Base-by-base conservation (phyloP, 2,113 vertebrate genomes). In the Furnarius figulus region DNA sequence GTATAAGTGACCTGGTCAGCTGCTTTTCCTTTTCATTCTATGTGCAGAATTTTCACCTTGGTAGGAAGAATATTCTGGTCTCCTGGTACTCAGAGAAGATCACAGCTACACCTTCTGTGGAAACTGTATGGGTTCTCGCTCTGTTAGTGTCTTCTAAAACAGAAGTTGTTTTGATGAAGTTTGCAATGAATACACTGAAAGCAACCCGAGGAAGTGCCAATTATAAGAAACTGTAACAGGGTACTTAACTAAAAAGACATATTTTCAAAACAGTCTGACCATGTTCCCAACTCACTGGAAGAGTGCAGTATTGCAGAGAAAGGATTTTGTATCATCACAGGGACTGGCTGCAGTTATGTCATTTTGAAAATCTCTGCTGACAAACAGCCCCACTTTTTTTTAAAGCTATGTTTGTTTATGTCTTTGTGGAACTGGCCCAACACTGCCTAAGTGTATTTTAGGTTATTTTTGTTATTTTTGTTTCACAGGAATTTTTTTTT, bases 351-450 rank as follows among this genome's bases (percentile, higher is more conserved):
- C 65, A 40, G 49, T 76, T 37, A 44, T 2, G 55, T 19, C 59
- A 14, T 35, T 93, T 50, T 82, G 37, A 76, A 87, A 87, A 72
- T 25, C 81, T 79, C 74, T 14, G 7, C 24, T 14, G 46, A 80
- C 15, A 90, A 96, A 95, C 35, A 83, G 58, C 50, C 83, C 72
- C 17, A 33, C 35, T 40, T 90, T 49, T 80, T 94, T 93, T 91
- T 52, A 37, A 91, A 88, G 39, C 8, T 50, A 37, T 59, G 23
- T 83, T 91, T 81, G 76, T 58, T 74, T 56, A 37, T 0, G 5
- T 24, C 44, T 82, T 39, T 22, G 35, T 93, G 68, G 75, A 67
- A 61, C 17, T 4, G 13, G 47, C 28, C 42, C 63, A 80, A 66
- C 17, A 49, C 35, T 31, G 77, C 50, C 18, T 7, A 44, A 23